Base-by-base conservation (phyloP, 2,113 vertebrate species). In the Ctenomys sociabilis region DNA sequence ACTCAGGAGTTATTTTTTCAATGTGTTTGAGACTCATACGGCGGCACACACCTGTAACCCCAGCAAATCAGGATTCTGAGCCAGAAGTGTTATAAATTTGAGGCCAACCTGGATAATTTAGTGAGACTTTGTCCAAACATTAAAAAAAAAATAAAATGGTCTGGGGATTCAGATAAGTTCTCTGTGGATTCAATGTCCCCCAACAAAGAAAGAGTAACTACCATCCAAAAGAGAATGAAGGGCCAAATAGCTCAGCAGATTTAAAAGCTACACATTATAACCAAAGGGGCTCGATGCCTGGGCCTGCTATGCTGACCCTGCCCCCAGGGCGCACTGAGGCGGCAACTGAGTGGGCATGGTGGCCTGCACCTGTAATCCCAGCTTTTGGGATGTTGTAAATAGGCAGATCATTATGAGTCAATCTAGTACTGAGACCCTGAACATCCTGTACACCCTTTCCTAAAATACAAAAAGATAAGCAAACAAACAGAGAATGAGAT, bases 1-100 rank as follows among this genome's bases (percentile, higher is more conserved):
- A 94, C 28, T 63, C 21, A 90, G 37, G 12, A 73, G 13, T 81
- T 85, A 80, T 11, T 78, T 66, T 75, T 96, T 95, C 11, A 93
- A 19, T 85, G 81, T 68, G 35, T 16, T 21, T 72, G 85, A 83
- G 32, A 12, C 24, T 24, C 12, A 30, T 3, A 45, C 30, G 73
- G 73, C 30, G 73, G 40, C 40, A 30, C 43, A 45, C 11, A 45
- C 40, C 24, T 26, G 26, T 77, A 77, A 45, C 45, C 5, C 73
- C 73, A 77, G 24, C 40, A 45, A 77, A 43, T 77, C 26, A 30
- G 40, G 43, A 73, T 13, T 12, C 26, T 77, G 73, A 77, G 73
- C 40, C 73, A 77, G 73, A 43, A 77, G 73, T 40, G 45, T 13
- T 45, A 11, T 37, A 77, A 45, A 45, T 43, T 45, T 77, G 73